Percentiles rank a stretch among this genome's conserved stretches.
These are phyloP conservation scores for Thymelicus sylvestris DNA, from an alignment of 2,888 invertebrate species.

Conservation along the genomic window DNA sequence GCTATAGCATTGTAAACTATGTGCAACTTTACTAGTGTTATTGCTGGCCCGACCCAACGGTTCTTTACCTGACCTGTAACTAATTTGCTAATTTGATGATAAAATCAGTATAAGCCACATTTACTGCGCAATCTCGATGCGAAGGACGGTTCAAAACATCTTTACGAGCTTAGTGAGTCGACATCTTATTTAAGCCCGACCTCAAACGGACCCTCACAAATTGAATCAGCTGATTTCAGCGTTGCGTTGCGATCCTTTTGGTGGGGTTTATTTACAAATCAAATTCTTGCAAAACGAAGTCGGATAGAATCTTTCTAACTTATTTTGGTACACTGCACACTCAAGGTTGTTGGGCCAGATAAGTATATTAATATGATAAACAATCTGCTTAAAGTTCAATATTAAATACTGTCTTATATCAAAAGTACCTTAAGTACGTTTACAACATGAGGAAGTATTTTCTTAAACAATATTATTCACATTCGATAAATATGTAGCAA, in stretches of 20 bases:
- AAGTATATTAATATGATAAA: too few relatives aligned
- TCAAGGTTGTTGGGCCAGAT: too few relatives aligned
- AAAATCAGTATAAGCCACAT: background rate
- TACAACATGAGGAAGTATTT: too few relatives aligned
- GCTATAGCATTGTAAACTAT: background rate
- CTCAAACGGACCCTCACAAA: conserved; percentile 48
- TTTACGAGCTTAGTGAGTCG: conserved; percentile 1
- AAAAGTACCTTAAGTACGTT: too few relatives aligned
- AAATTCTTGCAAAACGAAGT: conserved; percentile 23
- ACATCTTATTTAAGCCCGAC: conserved; percentile 28
- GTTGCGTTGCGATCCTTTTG: conserved; percentile 48
- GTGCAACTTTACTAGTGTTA: too few relatives aligned
- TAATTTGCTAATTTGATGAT: background rate
- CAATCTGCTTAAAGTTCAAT: too few relatives aligned
- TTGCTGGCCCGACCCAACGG: too few relatives aligned
- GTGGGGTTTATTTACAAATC: conserved; percentile 32
- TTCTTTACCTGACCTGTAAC: too few relatives aligned
- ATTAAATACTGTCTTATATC: too few relatives aligned
- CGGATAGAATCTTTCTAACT: background rate
- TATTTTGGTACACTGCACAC: background rate
- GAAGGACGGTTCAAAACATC: background rate
- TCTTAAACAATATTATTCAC: too few relatives aligned
- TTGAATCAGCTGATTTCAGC: conserved; percentile 61
- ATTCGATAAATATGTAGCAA: too few relatives aligned
- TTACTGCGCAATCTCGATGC: background rate